phyloP scores from a whole-genome alignment of 2,888 invertebrate genomes.

The Fabriciana adippe region DNA sequence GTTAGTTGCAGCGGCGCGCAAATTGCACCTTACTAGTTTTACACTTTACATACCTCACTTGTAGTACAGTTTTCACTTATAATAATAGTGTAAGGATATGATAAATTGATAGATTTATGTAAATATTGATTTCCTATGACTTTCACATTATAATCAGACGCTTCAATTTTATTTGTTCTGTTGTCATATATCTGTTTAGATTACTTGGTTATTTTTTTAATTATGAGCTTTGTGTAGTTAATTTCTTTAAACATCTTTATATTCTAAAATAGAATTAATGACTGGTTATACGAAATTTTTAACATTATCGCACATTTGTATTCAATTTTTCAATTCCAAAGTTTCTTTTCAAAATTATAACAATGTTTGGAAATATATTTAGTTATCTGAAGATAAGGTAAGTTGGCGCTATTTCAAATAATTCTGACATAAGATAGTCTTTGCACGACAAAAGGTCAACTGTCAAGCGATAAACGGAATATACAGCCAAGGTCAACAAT shows the following conservation, averaged over 20 bases:
- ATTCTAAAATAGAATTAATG: too few species aligned
- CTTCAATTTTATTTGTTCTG: too few species aligned
- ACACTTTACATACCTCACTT: conserved; percentile 11
- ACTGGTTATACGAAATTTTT: too few species aligned
- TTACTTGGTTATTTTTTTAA: too few species aligned
- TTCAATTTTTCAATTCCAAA: too few species aligned
- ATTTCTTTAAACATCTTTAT: too few species aligned
- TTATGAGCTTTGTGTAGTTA: too few species aligned
- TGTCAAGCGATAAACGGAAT: conserved; percentile 17
- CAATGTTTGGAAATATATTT: neutral
- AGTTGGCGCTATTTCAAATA: conserved; percentile 10
- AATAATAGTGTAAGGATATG: neutral
- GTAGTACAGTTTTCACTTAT: neutral
- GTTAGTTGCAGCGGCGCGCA: conserved; percentile 14
- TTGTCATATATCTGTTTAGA: too few species aligned
- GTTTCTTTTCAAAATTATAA: too few species aligned
- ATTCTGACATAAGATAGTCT: conserved; percentile 4
- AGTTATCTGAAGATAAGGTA: conserved; percentile 10
- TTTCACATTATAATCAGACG: too few species aligned
- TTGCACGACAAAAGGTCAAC: conserved; percentile 18
- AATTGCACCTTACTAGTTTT: conserved; percentile 17
- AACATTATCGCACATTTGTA: too few species aligned
- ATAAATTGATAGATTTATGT: neutral
- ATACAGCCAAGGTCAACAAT: conserved; percentile 28
- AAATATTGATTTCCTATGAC: too few species aligned